Base-by-base conservation (phyloP, 2,113 vertebrate genomes). In the Rutilus rutilus region DNA sequence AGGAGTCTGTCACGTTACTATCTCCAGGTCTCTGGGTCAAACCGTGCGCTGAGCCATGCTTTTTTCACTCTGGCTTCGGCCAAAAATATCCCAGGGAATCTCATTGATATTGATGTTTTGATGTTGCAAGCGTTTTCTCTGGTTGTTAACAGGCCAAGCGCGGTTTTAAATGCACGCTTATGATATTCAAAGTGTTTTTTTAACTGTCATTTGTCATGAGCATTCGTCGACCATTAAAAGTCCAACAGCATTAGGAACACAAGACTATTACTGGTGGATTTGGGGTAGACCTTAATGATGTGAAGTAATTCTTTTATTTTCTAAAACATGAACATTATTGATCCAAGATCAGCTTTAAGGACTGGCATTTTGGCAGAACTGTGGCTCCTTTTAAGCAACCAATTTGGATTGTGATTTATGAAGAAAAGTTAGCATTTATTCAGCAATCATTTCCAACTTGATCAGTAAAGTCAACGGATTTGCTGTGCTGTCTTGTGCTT, bases 81-180 rank as follows among this genome's bases (percentile, higher is more conserved):
- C 90, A 85, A 89, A 90, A 89, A 81, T 84, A 82, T 79, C 87
- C 64, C 87, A 91, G 90, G 92, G 91, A 92, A 90, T 89, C 91
- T 94, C 90, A 94, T 94, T 91, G 93, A 93, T 93, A 94, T 94
- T 93, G 91, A 93, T 94, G 91, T 90, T 90, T 54, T 89, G 90
- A 92, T 90, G 79, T 93, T 88, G 90, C 45, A 69, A 42, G 42
- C 23, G 19, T 88, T 81, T 64, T 21, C 17, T 79, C 7, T 67
- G 62, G 30, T 69, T 69, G 21, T 39, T 33, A 33, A 36, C 36
- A 74, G 39, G 78, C 76, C 39, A 87, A 64, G 54, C 21, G 21
- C 4, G 12, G 67, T 84, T n/a, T 39, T 60, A 57, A 23, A 80
- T 65, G 33, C 57, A 60, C 6, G 1, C 21, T 60, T 62, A 45